These are phyloP conservation scores for Sciurus vulgaris DNA, from an alignment of 2,797 vertebrate genomes.

Conservation along the genomic window DNA sequence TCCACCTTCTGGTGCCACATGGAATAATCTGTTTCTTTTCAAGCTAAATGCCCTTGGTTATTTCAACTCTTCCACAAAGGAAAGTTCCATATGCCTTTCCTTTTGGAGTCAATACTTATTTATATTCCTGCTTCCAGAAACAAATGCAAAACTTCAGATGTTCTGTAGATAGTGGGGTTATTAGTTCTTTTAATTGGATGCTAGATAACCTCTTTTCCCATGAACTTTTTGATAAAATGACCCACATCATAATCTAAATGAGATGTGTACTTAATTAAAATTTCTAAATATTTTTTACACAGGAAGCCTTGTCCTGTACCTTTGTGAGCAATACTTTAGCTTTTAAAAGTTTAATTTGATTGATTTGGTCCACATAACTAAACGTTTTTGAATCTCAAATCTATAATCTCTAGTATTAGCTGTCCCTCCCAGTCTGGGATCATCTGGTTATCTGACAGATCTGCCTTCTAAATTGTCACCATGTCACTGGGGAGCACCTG, in stretches of 20 bases:
- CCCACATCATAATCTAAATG: background rate
- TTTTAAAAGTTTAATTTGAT: background rate
- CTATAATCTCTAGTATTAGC: background rate
- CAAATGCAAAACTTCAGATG: constrained; percentile 6
- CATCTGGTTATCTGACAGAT: background rate
- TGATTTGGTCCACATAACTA: background rate
- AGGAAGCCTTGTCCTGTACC: background rate
- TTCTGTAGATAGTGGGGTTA: background rate
- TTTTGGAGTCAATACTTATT: constrained; percentile 27
- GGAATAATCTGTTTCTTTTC: background rate
- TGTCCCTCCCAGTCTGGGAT: background rate
- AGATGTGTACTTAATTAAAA: background rate
- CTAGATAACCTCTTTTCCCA: background rate
- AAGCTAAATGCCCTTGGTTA: background rate
- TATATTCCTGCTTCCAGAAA: background rate
- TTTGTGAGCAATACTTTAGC: background rate
- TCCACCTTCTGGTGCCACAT: background rate
- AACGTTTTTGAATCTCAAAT: background rate
- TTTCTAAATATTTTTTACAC: background rate
- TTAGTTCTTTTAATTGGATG: background rate
- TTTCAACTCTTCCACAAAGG: background rate
- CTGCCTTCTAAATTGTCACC: background rate
- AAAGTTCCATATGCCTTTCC: background rate
- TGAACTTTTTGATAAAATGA: constrained; percentile 8
- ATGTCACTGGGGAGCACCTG: background rate